Conservation (phyloP, 2,888 invertebrate genomes). For the Drosophila birchii region DNA sequence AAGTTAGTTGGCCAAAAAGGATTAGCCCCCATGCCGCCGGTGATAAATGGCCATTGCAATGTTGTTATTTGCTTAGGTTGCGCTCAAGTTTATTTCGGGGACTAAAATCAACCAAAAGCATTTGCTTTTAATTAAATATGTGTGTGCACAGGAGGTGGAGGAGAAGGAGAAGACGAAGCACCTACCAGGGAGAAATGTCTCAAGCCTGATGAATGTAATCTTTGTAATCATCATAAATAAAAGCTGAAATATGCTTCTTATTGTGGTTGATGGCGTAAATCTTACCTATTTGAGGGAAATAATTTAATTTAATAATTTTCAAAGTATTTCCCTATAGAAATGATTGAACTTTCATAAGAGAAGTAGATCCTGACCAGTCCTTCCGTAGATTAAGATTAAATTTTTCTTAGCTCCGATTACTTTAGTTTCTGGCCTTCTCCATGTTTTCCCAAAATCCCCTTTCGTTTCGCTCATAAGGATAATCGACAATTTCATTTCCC, state of each 20-base stretch:
- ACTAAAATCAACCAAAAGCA: constrained; percentile 75
- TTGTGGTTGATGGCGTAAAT: not conserved
- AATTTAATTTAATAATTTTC: too few species aligned
- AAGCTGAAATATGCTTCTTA: not conserved
- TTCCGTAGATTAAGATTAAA: not conserved
- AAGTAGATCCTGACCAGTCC: not conserved
- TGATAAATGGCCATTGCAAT: constrained; percentile 73
- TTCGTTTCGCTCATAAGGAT: constrained; percentile 32
- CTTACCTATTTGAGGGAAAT: too few species aligned
- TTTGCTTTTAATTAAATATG: constrained; percentile 77
- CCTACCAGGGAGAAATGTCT: constrained; percentile 4
- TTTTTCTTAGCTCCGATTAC: too few species aligned
- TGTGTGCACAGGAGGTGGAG: constrained; percentile 5
- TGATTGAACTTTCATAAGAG: accelerated
- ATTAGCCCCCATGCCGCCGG: constrained; percentile 66
- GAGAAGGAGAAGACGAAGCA: not conserved
- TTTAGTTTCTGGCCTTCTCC: too few species aligned
- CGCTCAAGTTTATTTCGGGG: constrained; percentile 58
- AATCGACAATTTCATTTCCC: constrained; percentile 26
- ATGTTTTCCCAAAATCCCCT: not conserved
- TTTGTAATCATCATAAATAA: constrained; percentile 41
- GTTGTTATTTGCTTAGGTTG: constrained; percentile 77
- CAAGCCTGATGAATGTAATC: constrained; percentile 21
- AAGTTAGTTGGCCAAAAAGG: constrained; percentile 76
- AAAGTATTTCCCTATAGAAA: not conserved